Evolutionary conservation across 2,888 invertebrate species (phyloP).

Genomic region (Aphrophora alni): DNA sequence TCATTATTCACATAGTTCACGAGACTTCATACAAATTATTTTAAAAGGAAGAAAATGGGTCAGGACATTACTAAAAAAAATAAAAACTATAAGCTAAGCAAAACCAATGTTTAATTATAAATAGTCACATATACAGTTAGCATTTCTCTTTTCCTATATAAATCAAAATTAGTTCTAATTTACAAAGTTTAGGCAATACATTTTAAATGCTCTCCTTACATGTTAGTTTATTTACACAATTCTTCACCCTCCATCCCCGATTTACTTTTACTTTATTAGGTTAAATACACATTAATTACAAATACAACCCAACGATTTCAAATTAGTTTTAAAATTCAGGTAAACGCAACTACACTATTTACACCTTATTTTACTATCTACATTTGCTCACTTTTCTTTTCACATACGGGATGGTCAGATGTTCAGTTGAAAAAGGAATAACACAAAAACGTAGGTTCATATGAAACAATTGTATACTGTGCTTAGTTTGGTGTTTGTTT

Average conservation of each 20-base stretch:
- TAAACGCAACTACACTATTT: neutral
- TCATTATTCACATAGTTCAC: too few species aligned
- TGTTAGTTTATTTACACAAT: neutral
- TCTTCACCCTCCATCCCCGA: neutral
- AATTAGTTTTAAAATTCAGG: neutral
- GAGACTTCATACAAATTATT: too few species aligned
- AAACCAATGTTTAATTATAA: neutral
- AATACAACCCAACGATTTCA: neutral
- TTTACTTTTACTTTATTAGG: neutral
- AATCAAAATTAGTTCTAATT: conserved; percentile 1
- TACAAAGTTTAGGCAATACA: neutral
- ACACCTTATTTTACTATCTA: neutral
- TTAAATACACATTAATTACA: conserved; percentile 2
- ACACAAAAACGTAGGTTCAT: too few species aligned
- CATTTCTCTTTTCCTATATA: neutral
- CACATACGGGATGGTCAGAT: too few species aligned
- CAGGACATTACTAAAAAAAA: neutral
- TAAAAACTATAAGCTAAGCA: neutral
- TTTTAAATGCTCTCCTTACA: neutral
- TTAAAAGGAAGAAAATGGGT: neutral
- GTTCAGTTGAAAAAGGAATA: too few species aligned
- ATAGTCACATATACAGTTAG: conserved; percentile 6
- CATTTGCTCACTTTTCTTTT: neutral
- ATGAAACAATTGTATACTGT: too few species aligned
- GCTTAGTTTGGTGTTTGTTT: too few species aligned